A percentile compares a stretch with the other conserved stretches of the same genome.
Evolutionary conservation across 2,797 vertebrate species (phyloP).

Genomic region (Antrozous pallidus): DNA sequence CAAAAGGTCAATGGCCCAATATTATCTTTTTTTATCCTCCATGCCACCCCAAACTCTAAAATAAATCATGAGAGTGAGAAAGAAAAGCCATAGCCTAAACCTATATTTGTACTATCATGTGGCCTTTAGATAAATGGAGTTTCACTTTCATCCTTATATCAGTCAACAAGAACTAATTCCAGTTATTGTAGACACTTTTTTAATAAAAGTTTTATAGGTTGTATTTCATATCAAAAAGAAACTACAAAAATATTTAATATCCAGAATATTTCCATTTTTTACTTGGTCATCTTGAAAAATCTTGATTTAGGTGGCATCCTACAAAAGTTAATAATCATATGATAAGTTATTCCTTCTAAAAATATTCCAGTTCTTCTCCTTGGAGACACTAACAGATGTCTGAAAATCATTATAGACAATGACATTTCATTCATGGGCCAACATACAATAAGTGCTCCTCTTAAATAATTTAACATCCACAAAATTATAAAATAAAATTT

Average conservation of each 20-base stretch:
- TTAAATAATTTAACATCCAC: background rate
- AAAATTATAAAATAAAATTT: conserved; percentile 5
- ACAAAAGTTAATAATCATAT: background rate
- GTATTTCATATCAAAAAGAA: conserved; percentile 21
- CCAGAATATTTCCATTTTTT: background rate
- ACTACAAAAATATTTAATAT: background rate
- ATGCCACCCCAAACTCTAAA: background rate
- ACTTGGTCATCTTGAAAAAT: conserved; percentile 16
- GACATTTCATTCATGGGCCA: background rate
- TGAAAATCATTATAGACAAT: background rate
- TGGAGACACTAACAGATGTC: background rate
- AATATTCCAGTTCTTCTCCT: background rate
- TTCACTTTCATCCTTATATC: background rate
- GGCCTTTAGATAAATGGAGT: background rate
- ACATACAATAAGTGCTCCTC: background rate
- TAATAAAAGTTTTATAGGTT: background rate
- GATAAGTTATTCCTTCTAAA: background rate
- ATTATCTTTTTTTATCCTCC: background rate
- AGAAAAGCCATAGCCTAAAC: background rate
- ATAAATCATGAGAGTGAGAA: background rate
- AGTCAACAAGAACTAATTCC: background rate
- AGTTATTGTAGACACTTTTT: background rate
- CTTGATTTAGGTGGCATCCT: background rate
- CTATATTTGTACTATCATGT: background rate
- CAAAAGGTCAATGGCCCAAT: background rate